Evolutionary conservation across 2,113 vertebrate genomes (phyloP), one percentile per base, ranked within the genome.

Genomic region (Willisornis vidua): DNA sequence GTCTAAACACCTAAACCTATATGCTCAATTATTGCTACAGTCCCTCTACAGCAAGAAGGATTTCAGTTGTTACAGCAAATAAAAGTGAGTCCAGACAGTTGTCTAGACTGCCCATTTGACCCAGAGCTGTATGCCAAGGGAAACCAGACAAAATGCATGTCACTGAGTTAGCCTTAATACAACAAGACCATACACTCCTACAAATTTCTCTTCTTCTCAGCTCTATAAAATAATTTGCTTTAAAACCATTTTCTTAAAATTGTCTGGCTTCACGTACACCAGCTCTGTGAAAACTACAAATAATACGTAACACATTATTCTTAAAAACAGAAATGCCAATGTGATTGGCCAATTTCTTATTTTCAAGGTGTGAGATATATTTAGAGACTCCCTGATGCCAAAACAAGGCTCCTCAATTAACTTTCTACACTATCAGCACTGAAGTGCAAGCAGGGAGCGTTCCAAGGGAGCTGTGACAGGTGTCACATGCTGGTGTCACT

Each of bases 401-500:
- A 88, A 95, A 63, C 39, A 89, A 77, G 67, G 71, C 29, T 93
- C 72, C 63, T 89, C 80, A 82, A 70, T 87, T 70, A 82, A 90
- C 87, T 39, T 84, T 25, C 71, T 76, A 31, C 33, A 33, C 59
- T 66, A 94, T 51, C 58, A 85, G 67, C 72, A 94, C 37, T 11
- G 39, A 82, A 96, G 77, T 15, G 51, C 85, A 61, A 81, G 87
- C 74, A 94, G 87, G 0, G 0, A 87, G 87, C 1, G 0, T 76
- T 94, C 67, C 66, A 61, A 91, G 74, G 9, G 46, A 84, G 85
- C 79, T 51, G 55, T 54, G 63, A 83, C 2, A 9, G 57, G 68
- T 81, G 76, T 93, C 92, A 93, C 70, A 72, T 52, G 84, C 62
- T 79, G 70, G 58, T 82, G 22, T 94, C 67, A 58, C 55, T 55